These are phyloP conservation scores for Drosophila kepulauana DNA, from an alignment of 1,140 invertebrate genomes.

Conservation along the genomic window DNA sequence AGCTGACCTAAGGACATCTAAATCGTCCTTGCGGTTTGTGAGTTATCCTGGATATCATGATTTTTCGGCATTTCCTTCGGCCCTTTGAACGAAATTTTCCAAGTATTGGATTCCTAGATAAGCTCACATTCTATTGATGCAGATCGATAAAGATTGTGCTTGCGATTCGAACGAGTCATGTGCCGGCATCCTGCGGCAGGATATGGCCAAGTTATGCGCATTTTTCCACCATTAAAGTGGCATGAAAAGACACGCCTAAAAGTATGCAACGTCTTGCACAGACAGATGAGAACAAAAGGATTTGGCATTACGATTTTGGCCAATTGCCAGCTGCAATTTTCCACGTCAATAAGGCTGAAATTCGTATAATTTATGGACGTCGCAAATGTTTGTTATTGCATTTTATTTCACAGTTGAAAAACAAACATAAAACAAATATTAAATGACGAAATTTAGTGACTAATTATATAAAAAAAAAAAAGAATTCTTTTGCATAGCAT, in stretches of 20 bases:
- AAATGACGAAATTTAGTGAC: conserved; percentile 18
- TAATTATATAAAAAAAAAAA: conserved; percentile 16
- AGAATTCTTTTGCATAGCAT: not conserved
- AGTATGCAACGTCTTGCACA: too few species aligned
- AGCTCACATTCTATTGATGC: not conserved
- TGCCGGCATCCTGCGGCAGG: not conserved
- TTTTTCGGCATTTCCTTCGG: not conserved
- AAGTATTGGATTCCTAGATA: not conserved
- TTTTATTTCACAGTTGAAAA: conserved; percentile 37
- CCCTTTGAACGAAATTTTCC: not conserved
- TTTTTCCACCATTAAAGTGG: not conserved
- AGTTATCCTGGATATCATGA: too few species aligned
- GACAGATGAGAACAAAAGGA: too few species aligned
- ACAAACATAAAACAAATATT: conserved; percentile 38
- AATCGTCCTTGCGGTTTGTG: not conserved
- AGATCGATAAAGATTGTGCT: not conserved
- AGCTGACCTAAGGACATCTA: not conserved
- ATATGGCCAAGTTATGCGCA: not conserved
- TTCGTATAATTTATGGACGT: too few species aligned
- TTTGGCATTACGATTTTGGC: too few species aligned
- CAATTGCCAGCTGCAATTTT: too few species aligned
- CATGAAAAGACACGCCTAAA: too few species aligned
- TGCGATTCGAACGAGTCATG: not conserved
- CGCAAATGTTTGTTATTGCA: conserved; percentile 14
- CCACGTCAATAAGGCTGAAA: too few species aligned